These are phyloP conservation scores for Mustela erminea DNA, from an alignment of 2,797 vertebrate genomes.

Conservation along the genomic window DNA sequence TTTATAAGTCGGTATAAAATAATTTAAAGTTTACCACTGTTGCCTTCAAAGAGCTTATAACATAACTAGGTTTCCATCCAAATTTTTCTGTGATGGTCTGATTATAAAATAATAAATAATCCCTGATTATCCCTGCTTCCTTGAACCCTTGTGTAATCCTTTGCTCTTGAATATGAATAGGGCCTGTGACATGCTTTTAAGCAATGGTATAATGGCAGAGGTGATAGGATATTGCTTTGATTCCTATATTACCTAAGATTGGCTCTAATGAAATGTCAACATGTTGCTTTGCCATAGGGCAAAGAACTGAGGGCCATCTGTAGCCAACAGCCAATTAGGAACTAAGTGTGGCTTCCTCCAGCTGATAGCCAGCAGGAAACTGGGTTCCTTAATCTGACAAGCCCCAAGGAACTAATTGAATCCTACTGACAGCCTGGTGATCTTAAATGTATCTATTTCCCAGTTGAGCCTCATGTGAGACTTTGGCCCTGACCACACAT, in stretches of 20 bases:
- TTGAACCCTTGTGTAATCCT: background rate
- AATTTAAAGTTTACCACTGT: background rate
- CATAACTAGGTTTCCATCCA: background rate
- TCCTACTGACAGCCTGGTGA: background rate
- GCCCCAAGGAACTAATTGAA: background rate
- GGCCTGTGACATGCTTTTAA: background rate
- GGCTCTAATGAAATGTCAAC: background rate
- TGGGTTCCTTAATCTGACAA: background rate
- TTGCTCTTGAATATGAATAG: background rate
- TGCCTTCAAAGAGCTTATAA: background rate
- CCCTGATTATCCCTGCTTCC: background rate
- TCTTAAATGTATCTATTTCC: background rate
- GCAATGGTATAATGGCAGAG: background rate
- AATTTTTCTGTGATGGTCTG: background rate
- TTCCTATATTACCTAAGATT: background rate
- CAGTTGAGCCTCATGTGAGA: background rate
- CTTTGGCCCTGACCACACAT: background rate
- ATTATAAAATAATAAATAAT: background rate
- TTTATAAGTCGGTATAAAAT: background rate
- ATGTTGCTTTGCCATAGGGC: background rate
- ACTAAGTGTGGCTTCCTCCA: background rate
- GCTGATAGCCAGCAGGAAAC: background rate
- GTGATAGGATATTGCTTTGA: background rate
- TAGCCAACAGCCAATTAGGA: background rate
- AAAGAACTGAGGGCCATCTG: background rate